Conservation (phyloP, 2,888 invertebrate species). For the Dinocampus coccinellae region DNA sequence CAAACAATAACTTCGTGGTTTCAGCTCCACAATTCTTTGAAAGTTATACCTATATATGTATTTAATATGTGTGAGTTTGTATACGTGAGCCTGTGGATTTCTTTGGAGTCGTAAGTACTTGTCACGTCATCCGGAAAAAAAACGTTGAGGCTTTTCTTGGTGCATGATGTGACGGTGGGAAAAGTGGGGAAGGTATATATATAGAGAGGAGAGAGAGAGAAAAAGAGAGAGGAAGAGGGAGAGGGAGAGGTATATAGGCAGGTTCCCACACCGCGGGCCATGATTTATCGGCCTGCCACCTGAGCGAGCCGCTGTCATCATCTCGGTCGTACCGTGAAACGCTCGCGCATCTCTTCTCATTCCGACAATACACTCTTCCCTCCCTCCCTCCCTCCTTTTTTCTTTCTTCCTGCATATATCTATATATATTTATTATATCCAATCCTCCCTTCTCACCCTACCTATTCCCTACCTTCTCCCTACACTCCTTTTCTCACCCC, state of each 20-base stretch:
- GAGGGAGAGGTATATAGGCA: constrained; percentile 33
- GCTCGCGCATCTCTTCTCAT: constrained; percentile 44
- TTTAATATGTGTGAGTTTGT: neutral
- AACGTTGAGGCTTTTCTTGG: constrained; percentile 19
- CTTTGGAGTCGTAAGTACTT: constrained; percentile 3
- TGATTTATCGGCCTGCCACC: constrained; percentile 66
- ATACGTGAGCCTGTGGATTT: neutral
- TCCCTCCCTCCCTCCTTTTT: constrained; percentile 11
- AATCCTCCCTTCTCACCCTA: neutral
- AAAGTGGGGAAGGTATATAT: neutral
- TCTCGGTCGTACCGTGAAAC: constrained; percentile 53
- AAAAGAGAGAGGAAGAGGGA: neutral
- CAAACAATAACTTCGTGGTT: neutral
- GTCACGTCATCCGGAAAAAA: constrained; percentile 13
- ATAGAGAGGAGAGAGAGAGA: neutral
- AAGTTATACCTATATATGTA: neutral
- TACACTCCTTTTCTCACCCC: no score
- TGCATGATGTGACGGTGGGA: constrained; percentile 8
- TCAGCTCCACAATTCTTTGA: no score
- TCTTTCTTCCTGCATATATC: neutral
- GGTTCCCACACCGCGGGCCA: constrained; percentile 61
- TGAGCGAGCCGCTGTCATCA: constrained; percentile 64
- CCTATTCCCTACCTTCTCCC: no score
- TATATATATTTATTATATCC: neutral
- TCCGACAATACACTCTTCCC: neutral